Evolutionary conservation across 2,797 vertebrate species (phyloP), one percentile per base, ranked within the genome.

Genomic region (Perodicticus potto): DNA sequence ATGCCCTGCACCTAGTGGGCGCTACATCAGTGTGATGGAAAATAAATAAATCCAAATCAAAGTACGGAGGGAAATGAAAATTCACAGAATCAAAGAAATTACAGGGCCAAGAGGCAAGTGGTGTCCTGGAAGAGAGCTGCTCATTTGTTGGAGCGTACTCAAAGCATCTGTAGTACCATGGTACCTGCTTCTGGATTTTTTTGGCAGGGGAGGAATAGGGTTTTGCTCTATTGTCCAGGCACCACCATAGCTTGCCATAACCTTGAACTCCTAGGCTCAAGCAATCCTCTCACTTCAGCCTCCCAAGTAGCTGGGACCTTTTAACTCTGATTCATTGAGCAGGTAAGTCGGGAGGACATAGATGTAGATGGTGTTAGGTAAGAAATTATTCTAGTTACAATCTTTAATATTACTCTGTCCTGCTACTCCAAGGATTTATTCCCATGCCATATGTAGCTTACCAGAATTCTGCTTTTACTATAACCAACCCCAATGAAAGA

Each of bases 401-500:
- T 43, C 8, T 82, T 87, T 91, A 49, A 37, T 63, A 77, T 73
- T 25, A 86, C 9, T 86, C 10, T 45, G 25, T 25, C n/a, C 19
- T 40, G 49, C 34, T 72, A 77, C 57, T 74, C 32, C 34, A 63
- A 82, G 72, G 14, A 49, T 65, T 95, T 91, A 86, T 90, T 72
- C 63, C 3, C 93, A 92, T 76, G 37, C 63, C 45, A 40, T 73
- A 88, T 32, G 43, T 49, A 86, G n/a, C 72, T 96, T 78, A 83
- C 5, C 7, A 10, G 49, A 96, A 95, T 74, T 70, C 76, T 88
- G 13, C 27, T 92, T 65, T 61, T 82, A 82, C 72, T 91, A 2
- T 84, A 91, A 77, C 45, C 82, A 94, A 40, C 37, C 69, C 63
- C 86, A 93, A 92, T 29, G 82, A 63, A 93, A 89, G 45, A 78